These are phyloP conservation scores for Portevinia maculata DNA, from an alignment of 2,888 invertebrate species.

Conservation along the genomic window DNA sequence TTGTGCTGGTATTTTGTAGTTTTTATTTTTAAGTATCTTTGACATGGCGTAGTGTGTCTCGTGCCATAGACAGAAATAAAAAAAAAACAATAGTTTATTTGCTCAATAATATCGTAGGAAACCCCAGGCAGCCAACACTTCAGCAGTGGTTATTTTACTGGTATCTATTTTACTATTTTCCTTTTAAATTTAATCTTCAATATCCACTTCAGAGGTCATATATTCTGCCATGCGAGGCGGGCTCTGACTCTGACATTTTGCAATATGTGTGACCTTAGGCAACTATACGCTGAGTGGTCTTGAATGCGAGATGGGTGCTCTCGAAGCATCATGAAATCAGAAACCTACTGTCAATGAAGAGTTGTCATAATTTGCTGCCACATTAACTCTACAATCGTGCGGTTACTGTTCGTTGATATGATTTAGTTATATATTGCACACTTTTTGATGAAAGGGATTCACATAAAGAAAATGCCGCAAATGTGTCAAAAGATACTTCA, in stretches of 20 bases:
- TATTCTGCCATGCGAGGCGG: conserved; percentile 19
- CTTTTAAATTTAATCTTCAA: conserved; percentile 40
- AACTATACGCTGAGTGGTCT: conserved; percentile 53
- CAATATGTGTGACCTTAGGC: conserved; percentile 61
- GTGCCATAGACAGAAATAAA: conserved; percentile 13
- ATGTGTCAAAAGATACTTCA: conserved; percentile 36
- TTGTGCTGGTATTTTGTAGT: not conserved
- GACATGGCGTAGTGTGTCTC: conserved; percentile 7
- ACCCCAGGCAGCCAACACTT: conserved; percentile 38
- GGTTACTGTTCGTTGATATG: conserved; percentile 14
- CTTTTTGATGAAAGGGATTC: not conserved
- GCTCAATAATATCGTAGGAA: conserved; percentile 43
- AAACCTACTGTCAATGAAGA: conserved; percentile 2
- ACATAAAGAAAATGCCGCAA: not conserved
- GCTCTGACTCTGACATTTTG: conserved; percentile 19
- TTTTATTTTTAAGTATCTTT: no score
- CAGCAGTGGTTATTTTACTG: conserved; percentile 39
- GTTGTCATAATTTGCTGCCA: conserved; percentile 39
- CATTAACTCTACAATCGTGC: conserved; percentile 31
- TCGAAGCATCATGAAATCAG: conserved; percentile 37
- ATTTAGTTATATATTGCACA: not conserved
- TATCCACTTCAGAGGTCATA: conserved; percentile 59
- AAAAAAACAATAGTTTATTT: conserved; percentile 7
- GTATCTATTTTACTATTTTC: conserved; percentile 33
- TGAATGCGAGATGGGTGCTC: conserved; percentile 60